Evolutionary conservation across 2,113 vertebrate species (phyloP).

Genomic region (Entelurus aequoreus): DNA sequence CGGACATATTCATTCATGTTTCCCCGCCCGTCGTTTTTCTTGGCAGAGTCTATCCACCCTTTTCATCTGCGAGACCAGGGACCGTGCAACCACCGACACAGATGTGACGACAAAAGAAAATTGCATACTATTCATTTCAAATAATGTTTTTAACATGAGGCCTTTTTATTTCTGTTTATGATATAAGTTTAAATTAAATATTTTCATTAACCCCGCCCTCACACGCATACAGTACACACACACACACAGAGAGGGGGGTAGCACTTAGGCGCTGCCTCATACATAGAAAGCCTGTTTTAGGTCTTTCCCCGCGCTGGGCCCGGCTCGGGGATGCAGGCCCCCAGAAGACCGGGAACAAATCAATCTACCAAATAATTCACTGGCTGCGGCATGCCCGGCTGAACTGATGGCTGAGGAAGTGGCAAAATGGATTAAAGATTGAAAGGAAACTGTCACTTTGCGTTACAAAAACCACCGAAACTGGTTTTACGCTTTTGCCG

Average conservation of each 20-base stretch:
- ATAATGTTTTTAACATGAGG: too few species aligned
- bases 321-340: slow-evolving; percentile 36
- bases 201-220: too few species aligned
- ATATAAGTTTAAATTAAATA: too few species aligned
- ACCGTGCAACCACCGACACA: too few species aligned
- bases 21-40: too few species aligned
- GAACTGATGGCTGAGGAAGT: slow-evolving; percentile 84
- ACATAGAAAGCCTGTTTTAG: slow-evolving; percentile 71
- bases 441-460: slow-evolving; percentile 85
- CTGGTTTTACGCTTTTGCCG: slow-evolving; percentile 70
- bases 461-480: slow-evolving; percentile 80
- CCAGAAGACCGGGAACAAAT: slow-evolving; percentile 69
- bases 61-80: too few species aligned
- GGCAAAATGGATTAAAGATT: slow-evolving; percentile 90
- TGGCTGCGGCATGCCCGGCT: slow-evolving; percentile 75
- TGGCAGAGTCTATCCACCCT: too few species aligned
- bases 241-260: slow-evolving; percentile 24
- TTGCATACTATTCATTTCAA: too few species aligned
- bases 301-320: slow-evolving; percentile 46
- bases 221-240: neutral
- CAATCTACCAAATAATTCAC: slow-evolving; percentile 87
- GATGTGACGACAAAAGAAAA: too few species aligned
- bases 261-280: slow-evolving; percentile 64
- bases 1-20: too few species aligned
- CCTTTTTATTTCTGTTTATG: too few species aligned